These are phyloP conservation scores for Tanytarsus gracilentus DNA, from an alignment of 2,888 invertebrate species.

Conservation along the genomic window DNA sequence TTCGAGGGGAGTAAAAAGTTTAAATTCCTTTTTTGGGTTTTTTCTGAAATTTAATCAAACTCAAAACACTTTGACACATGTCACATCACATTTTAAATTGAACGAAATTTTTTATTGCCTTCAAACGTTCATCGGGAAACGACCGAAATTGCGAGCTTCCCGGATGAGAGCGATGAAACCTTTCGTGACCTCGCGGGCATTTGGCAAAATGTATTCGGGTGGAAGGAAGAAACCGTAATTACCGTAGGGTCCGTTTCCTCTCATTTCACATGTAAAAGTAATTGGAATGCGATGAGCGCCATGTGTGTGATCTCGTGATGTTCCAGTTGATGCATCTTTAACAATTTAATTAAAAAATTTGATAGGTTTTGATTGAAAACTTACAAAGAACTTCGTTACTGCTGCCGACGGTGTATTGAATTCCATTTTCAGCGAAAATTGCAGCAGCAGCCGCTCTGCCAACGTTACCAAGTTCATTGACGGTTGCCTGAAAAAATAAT, in stretches of 20 bases:
- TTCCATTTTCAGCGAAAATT: constrained; percentile 45
- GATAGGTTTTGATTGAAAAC: not conserved
- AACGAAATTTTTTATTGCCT: not conserved
- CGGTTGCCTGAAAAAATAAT: not conserved
- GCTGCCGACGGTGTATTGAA: constrained; percentile 47
- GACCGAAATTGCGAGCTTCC: constrained; percentile 44
- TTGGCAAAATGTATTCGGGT: constrained; percentile 51
- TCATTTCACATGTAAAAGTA: constrained; percentile 49
- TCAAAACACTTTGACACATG: constrained; percentile 12
- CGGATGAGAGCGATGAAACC: constrained; percentile 47
- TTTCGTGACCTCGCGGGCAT: constrained; percentile 50
- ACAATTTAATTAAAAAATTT: not conserved
- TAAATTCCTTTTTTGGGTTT: no score
- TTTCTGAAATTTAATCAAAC: not conserved
- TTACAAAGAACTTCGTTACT: constrained; percentile 47
- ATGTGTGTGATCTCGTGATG: constrained; percentile 48
- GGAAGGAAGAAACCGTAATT: constrained; percentile 57
- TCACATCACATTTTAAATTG: constrained; percentile 9
- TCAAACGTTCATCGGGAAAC: constrained; percentile 3
- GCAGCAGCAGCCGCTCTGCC: constrained; percentile 38
- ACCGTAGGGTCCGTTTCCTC: constrained; percentile 54
- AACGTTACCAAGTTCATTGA: not conserved
- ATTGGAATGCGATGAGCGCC: constrained; percentile 45
- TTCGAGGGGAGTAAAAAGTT: no score
- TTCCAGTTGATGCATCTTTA: constrained; percentile 43